Evolutionary conservation across 2,797 vertebrate species (phyloP).

Genomic region (Pangasius macronema): DNA sequence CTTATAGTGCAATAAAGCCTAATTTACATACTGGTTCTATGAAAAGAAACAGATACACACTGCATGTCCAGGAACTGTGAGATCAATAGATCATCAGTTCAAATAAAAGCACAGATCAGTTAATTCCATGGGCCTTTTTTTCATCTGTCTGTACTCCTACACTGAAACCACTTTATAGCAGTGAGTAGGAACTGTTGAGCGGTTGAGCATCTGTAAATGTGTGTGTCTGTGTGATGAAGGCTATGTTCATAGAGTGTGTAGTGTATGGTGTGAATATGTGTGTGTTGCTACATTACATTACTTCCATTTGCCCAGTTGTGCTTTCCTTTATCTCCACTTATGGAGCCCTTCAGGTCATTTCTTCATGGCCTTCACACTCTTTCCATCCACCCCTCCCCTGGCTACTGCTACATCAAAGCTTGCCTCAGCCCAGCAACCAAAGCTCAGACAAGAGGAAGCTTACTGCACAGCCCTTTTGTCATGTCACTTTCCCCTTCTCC

Average conservation of each 20-base stretch:
- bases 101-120: constrained; percentile 15
- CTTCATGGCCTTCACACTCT: constrained; percentile 59
- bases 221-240: constrained; percentile 10
- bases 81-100: constrained; percentile 8
- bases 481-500: constrained; percentile 60
- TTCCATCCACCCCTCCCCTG: constrained; percentile 44
- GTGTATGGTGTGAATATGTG: background rate
- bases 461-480: constrained; percentile 65
- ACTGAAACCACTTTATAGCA: background rate
- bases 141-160: background rate
- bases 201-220: background rate
- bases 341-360: constrained; percentile 69
- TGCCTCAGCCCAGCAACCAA: constrained; percentile 37
- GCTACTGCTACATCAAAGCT: constrained; percentile 69
- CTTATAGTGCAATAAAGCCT: background rate
- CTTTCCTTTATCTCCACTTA: constrained; percentile 72
- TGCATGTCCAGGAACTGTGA: constrained; percentile 13
- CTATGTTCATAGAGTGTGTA: background rate
- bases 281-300: constrained; percentile 45
- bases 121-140: constrained; percentile 11
- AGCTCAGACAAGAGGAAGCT: constrained; percentile 53
- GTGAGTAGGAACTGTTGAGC: constrained; percentile 1
- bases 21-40: constrained; percentile 35
- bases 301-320: constrained; percentile 73
- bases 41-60: constrained; percentile 21